Percentiles rank a stretch among this genome's conserved stretches.
These are phyloP conservation scores for Anagrus nilaparvatae DNA, from an alignment of 1,140 invertebrate genomes.

Conservation along the genomic window DNA sequence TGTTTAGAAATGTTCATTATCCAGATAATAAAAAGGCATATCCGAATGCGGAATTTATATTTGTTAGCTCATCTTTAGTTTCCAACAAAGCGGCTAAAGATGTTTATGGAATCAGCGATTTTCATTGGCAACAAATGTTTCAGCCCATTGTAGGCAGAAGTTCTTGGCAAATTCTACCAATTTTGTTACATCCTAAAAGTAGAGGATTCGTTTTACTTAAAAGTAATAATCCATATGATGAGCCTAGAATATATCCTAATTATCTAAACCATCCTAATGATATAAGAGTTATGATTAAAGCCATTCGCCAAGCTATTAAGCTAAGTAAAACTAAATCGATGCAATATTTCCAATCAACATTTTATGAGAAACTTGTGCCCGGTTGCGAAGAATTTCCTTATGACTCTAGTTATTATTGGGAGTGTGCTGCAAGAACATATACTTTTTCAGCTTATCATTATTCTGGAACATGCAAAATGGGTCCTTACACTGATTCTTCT, in stretches of 20 bases:
- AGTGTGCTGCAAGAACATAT: constrained; percentile 55
- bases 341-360: constrained; percentile 45
- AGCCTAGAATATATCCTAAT: constrained; percentile 75
- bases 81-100: constrained; percentile 41
- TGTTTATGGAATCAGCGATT: constrained; percentile 49
- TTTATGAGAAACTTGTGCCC: constrained; percentile 52
- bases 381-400: constrained; percentile 53
- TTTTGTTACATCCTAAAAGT: constrained; percentile 64
- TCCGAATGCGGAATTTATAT: constrained; percentile 66
- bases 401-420: constrained; percentile 61
- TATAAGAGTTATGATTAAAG: constrained; percentile 50
- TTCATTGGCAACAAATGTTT: constrained; percentile 45
- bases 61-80: constrained; percentile 46
- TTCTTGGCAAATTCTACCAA: constrained; percentile 55
- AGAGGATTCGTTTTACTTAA: constrained; percentile 57
- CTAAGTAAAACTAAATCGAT: constrained; percentile 50
- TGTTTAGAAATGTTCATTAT: constrained; percentile 62
- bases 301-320: constrained; percentile 48
- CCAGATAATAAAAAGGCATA: constrained; percentile 50
- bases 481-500: constrained; percentile 49
- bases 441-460: constrained; percentile 69
- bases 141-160: constrained; percentile 42
- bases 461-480: constrained; percentile 80
- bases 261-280: constrained; percentile 61
- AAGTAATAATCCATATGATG: constrained; percentile 55